Conservation (phyloP, 1,140 invertebrate genomes). For the Holcopasites calliopsidis region DNA sequence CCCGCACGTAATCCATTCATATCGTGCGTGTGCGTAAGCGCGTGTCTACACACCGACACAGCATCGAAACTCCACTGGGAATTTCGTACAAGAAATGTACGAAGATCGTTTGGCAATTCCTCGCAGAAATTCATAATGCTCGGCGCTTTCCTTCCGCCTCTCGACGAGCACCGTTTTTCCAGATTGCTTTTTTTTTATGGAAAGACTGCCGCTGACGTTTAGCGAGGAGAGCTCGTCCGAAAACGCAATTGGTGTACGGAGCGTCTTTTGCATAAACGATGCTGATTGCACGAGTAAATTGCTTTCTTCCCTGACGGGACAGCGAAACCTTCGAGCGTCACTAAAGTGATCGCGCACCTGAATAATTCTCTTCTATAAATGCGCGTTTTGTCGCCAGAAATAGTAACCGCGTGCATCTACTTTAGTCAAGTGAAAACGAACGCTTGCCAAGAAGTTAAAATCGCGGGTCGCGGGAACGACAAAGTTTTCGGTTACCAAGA, state of each 20-base stretch:
- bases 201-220: too few species aligned
- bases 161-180: too few species aligned
- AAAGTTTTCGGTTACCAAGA: too few species aligned
- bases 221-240: too few species aligned
- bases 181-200: too few species aligned
- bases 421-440: too few species aligned
- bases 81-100: not conserved
- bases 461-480: too few species aligned
- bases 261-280: not conserved
- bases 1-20: constrained; percentile 27
- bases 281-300: not conserved
- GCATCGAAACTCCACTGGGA: too few species aligned
- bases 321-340: not conserved
- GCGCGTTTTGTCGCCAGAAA: not conserved
- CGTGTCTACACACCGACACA: too few species aligned
- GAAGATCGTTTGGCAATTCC: not conserved
- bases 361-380: not conserved
- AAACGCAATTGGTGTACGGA: too few species aligned
- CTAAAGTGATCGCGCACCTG: not conserved
- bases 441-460: too few species aligned
- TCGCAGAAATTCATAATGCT: not conserved
- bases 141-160: not conserved
- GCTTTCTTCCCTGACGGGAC: not conserved
- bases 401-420: too few species aligned
- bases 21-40: constrained; percentile 13